Evolutionary conservation across 2,113 vertebrate genomes (phyloP), one percentile per base, ranked within the genome.

Genomic region (Lepus timidus): DNA sequence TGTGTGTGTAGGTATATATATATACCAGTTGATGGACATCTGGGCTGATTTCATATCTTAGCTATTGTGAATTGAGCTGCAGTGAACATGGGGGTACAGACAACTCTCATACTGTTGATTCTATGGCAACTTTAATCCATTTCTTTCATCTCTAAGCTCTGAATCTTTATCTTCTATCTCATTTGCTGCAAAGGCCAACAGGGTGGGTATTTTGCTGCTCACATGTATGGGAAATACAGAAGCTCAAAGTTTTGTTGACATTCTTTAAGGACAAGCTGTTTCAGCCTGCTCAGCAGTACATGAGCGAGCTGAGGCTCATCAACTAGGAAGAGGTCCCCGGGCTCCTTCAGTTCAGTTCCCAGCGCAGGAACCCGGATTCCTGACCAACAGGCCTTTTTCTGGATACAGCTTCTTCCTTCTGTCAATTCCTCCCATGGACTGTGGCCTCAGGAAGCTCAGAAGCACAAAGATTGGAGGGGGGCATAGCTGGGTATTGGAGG

Each of bases 191-290:
- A 25, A 20, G 19, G 36, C 14, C 23, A 79, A 19, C 3, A 67
- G 51, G n/a, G 36, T 58, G 4, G 19, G 13, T 31, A 36, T 73
- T 91, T 51, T 62, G 55, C 74, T 76, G 23, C n/a, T 90, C 20
- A 64, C 36, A 12, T 73, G 27, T 17, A 67, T n/a, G 11, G 52
- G 29, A 90, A 39, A 11, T 29, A 52, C 0, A 52, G 71, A 33
- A 86, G 31, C 14, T 85, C 31, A 70, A 73, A 31, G 6, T 33
- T 33, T 75, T 61, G 25, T 49, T 93, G 36, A 31, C 6, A 13
- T 78, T 67, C 36, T 33, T 75, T 70, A n/a, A 95, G 90, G 92
- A 81, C 61, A 1, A 51, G 31, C 22, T 81, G 10, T 81, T 93
- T 86, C 61, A 52, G 7, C 49, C 10, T 33, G 49, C 16, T 80